Base-by-base conservation (phyloP, 1,140 invertebrate genomes). In the Hirudo medicinalis region DNA sequence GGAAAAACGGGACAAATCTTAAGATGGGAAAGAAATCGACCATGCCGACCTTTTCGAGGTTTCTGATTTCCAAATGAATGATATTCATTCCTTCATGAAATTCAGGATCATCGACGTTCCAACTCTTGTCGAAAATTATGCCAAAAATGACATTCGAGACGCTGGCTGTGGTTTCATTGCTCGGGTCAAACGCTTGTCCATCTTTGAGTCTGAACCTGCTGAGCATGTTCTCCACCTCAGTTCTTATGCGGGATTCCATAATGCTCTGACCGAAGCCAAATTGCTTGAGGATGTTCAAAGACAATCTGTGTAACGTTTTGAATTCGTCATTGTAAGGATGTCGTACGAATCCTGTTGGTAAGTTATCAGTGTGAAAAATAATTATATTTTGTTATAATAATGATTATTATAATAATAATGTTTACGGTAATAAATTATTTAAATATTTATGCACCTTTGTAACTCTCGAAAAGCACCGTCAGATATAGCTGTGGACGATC, bases 281-380 rank as follows among this genome's bases (percentile, higher is more conserved):
- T 53, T 69, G n/a, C 25, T 49, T 69, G 25, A 69, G 6, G 19
- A 29, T 20, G 19, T 20, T 40, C 43, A 69, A 43, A 17, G 20
- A 32, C n/a, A 53, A 22, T 69, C 49, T 69, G 32, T 69, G 68
- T 19, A 40, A 69, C 68, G 4, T 69, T 27, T 49, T 32, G 40
- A 69, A 69, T 0, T 19, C 17, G 13, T 69, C 68, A 19, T 29
- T 69, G 68, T 69, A 69, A 17, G 27, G 27, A 20, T 27, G 25
- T 2, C 11, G 19, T 22, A 32, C 2, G 29, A 67, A 6, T 13
- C 66, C 66, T 67, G n/a, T n/a, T n/a, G n/a, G n/a, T n/a, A n/a
- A n/a, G n/a, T n/a, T n/a, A n/a, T n/a, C n/a, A n/a, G n/a, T n/a
- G n/a, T n/a, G n/a, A n/a, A n/a, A n/a, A 36, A 36, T 36, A 36